Evolutionary conservation across 2,888 invertebrate genomes (phyloP), one percentile per base, ranked within the genome.

Genomic region (Drosophila diplacantha): DNA sequence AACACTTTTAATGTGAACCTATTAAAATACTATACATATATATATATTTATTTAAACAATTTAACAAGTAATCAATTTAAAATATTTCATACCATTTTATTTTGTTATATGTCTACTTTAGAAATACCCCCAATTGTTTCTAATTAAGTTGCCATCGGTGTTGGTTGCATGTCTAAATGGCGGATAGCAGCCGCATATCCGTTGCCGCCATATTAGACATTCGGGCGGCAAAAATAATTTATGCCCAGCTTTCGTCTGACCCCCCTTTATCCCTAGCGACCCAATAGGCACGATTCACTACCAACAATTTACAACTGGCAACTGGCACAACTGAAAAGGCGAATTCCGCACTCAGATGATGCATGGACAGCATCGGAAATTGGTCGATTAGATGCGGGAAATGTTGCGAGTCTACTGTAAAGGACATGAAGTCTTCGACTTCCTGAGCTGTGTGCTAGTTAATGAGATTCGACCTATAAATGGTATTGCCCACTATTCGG

Each of bases 151-250:
- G 16, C 3, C 20, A 5, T 34, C 3, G 38, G 24, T 62, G 44
- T 64, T 44, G 16, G 37, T 34, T 53, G 24, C 38, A 60, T 12
- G 24, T 53, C 51, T 46, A 72, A 75, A 75, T 24, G 58, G 24
- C 39, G 58, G 58, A 43, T 26, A 22, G 14, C 58, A 44, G 29
- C 24, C 58, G 59, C 78, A 58, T 78, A 77, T 74, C 64, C 81
- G 67, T 81, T 66, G 81, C 62, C 82, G 76, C 77, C 84, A 84
- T 84, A 72, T 74, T 80, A 71, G 73, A 57, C 68, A 55, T 72
- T 53, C 49, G 67, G 71, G 72, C 53, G 68, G 65, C 68, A 69
- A 80, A 80, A 74, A 82, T 82, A 84, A 80, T 84, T 82, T 76
- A 80, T 80, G 73, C 82, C 67, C 66, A 53, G 58, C 54, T 37